Evolutionary conservation across 2,113 vertebrate genomes (phyloP).

Genomic region (Brachirus orientalis): DNA sequence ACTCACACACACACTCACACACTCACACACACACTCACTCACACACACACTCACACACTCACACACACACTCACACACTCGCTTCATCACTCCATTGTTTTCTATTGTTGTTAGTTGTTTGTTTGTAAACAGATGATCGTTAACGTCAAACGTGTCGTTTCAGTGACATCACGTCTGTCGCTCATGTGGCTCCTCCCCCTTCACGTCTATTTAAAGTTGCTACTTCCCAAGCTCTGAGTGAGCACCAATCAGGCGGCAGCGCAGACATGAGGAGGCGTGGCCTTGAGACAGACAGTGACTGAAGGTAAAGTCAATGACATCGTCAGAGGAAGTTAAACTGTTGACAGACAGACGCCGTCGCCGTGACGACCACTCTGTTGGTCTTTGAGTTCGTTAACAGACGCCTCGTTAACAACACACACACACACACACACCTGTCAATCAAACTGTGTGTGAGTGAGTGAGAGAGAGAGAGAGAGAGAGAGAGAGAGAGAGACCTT

Average conservation of each 20-base stretch:
- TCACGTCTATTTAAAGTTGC: too few relatives aligned
- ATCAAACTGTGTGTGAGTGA: not conserved
- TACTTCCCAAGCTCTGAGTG: not conserved
- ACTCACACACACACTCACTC: not conserved
- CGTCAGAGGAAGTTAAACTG: conserved; percentile 10
- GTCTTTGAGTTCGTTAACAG: conserved; percentile 8
- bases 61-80: too few relatives aligned
- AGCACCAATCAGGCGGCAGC: not conserved
- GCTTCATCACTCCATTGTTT: too few relatives aligned
- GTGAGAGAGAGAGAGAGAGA: not conserved
- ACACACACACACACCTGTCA: conserved; percentile 5
- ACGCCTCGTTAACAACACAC: conserved; percentile 15
- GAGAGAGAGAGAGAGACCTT: not conserved
- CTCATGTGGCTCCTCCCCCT: too few relatives aligned
- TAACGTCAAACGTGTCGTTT: too few relatives aligned
- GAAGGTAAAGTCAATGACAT: conserved; percentile 11
- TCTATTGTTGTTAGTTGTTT: too few relatives aligned
- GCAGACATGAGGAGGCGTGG: conserved; percentile 14
- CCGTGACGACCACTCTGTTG: not conserved
- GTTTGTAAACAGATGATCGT: too few relatives aligned
- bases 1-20: not conserved
- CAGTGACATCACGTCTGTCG: too few relatives aligned
- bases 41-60: too few relatives aligned
- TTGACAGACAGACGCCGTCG: too few relatives aligned
- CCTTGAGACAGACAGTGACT: too few relatives aligned